Evolutionary conservation across 2,888 invertebrate species (phyloP), one percentile per base, ranked within the genome.

Genomic region (Meteorus cinctellus): DNA sequence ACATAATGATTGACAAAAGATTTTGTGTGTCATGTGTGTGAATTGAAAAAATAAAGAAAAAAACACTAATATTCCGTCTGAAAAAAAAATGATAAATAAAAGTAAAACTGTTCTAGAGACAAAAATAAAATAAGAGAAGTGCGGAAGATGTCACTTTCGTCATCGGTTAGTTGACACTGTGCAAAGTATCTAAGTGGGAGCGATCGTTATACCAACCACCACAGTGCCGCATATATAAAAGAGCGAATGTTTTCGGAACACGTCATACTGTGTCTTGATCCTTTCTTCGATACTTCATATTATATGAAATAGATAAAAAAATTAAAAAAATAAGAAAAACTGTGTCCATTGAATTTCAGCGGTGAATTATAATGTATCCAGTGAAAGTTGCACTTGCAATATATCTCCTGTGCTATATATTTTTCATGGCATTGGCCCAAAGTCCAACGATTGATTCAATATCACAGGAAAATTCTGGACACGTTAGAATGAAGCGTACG

Each of bases 111-210:
- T 14, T 16, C 63, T 29, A 41, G 31, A 62, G 59, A 27, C 14
- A 31, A n/a, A 63, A 34, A 14, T 16, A 2, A 29, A 60, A 34
- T 63, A 31, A 48, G 8, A 65, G 36, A 65, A 36, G 36, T 65
- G 65, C 29, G 6, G 24, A 41, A 36, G 12, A 65, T 41, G 65
- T n/a, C 65, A 65, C 65, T 65, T 65, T 65, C 65, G 65, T 65
- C 65, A 65, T 65, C 16, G n/a, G n/a, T 6, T 65, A 24, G 41
- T 65, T 41, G 19, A 36, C 65, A 41, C 55, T 55, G n/a, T 55
- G 16, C 24, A 36, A 36, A 41, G 41, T 19, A 19, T 65, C 24
- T 41, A 65, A 65, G 65, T 65, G 65, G 63, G 63, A 63, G 34
- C 16, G 19, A 14, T 14, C 63, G 63, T n/a, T 24, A 34, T n/a